Evolutionary conservation across 92 coral and sea anemone species (phyloP), one percentile per base, ranked within the genome.

Genomic region (Muricea muricata): DNA sequence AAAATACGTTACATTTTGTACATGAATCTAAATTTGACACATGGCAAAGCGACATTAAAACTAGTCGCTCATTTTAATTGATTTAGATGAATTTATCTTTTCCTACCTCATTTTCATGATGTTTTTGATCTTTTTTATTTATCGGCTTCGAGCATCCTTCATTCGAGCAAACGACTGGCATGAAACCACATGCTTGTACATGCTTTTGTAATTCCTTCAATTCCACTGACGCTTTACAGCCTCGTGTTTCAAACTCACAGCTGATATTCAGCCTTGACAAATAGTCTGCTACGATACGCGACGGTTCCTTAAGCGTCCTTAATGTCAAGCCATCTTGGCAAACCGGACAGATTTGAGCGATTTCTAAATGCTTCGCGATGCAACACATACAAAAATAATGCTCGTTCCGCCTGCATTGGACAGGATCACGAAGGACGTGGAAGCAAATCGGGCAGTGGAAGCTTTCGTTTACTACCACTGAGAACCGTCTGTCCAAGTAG

Each of bases 391-490:
- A 73, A 20, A 39, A 73, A 73, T 73, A 73, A 30, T 73, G 56
- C 6, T 73, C 79, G 21, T 73, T 73, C 18, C 57, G 28, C 15
- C 79, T 40, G 79, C 79, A 73, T 46, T 73, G 79, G 13, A 73
- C 79, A 1, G 79, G 79, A 17, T 73, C 55, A 2, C 56, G 30
- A 20, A 73, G n/a, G 28, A 73, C 79, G 6, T 73, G 20, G 7
- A 1, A 13, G 57, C 79, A 73, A 4, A 73, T 39, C 3, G 33
- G 61, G 26, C 79, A 73, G 35, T 73, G 56, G n/a, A 73, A 73
- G 28, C 12, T 73, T 0, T 39, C 79, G 79, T 73, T 48, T 10
- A 73, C 57, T 13, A 73, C 34, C 4, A 21, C 56, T 11, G 52
- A 6, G 33, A 73, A 73, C 0, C 79, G 55, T 29, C 46, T 73